Conservation (phyloP, 2,113 vertebrate genomes). For the Orientallactaga bullata region DNA sequence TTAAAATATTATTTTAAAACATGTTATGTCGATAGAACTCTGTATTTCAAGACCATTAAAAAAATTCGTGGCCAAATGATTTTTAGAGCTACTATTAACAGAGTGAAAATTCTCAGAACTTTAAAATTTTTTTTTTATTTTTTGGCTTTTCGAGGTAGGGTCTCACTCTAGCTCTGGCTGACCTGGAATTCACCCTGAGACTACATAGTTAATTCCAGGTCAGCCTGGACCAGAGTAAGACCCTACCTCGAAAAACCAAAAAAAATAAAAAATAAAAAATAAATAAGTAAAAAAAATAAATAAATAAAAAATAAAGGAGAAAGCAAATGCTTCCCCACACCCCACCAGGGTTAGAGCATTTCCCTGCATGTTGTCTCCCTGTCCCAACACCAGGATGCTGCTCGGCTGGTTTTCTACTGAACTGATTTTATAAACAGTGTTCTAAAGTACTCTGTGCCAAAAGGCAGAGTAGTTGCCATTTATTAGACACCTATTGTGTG, state of each 20-base stretch:
- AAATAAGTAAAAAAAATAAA: no score
- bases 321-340: not conserved
- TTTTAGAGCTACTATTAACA: slow-evolving; percentile 22
- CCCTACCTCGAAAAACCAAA: no score
- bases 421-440: not conserved
- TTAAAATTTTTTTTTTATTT: no score
- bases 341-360: not conserved
- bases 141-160: no score
- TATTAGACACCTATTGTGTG: not conserved
- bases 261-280: no score
- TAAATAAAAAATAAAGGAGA: no score
- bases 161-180: no score
- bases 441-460: not conserved
- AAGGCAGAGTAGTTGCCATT: not conserved
- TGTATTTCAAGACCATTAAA: slow-evolving; percentile 18
- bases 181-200: no score
- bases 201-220: no score
- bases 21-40: not conserved
- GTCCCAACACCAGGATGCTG: not conserved
- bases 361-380: not conserved
- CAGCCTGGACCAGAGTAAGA: no score
- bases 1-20: slow-evolving; percentile 51
- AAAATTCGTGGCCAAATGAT: slow-evolving; percentile 16
- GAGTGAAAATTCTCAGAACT: not conserved
- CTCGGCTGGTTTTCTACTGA: not conserved